Evolutionary conservation across 1,140 invertebrate species (phyloP), one percentile per base, ranked within the genome.

Genomic region (Hypothenemus hampei): DNA sequence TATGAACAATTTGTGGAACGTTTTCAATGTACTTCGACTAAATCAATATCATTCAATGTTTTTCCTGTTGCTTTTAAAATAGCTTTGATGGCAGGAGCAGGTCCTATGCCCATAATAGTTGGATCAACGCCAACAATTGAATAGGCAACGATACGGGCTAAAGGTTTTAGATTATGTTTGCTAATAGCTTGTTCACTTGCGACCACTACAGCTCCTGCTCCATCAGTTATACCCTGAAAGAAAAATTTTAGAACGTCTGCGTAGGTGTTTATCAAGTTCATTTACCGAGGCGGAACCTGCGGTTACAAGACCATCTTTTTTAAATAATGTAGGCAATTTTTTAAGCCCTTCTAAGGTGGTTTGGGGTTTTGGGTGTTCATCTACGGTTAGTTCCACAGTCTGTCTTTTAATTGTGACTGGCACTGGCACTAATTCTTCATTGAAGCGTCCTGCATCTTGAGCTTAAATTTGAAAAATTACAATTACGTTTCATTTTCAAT

Each of bases 291-390:
- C 93, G 65, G 89, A 87, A 39, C 93, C 97, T 54, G 97, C 96
- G 37, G 93, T 98, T 3, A 98, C 94, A 5, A 91, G 80, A 5
- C 97, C 97, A 60, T 92, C 84, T 73, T 98, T 96, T 72, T 98
- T 95, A 75, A 99, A 99, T 8, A 98, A 81, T 1, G 94, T 78
- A 1, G 87, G 81, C 18, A 99, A 74, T 75, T 90, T 90, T 59
- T 81, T 79, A 2, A 99, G 75, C 18, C 76, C 79, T 72, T 97
- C 94, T 6, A 89, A 54, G 4, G 89, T 94, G 11, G 93, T 89
- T 69, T 91, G 78, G 31, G 89, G 88, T 53, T 90, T 83, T 4
- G 97, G 95, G 77, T 99, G 96, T 73, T 99, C 97, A 75, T 99
- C 97, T 0, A 85, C 72, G 33, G 84, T 83, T 58, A 98, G 82